These are phyloP conservation scores for Pipra filicauda DNA, from an alignment of 2,113 vertebrate genomes.

Conservation along the genomic window DNA sequence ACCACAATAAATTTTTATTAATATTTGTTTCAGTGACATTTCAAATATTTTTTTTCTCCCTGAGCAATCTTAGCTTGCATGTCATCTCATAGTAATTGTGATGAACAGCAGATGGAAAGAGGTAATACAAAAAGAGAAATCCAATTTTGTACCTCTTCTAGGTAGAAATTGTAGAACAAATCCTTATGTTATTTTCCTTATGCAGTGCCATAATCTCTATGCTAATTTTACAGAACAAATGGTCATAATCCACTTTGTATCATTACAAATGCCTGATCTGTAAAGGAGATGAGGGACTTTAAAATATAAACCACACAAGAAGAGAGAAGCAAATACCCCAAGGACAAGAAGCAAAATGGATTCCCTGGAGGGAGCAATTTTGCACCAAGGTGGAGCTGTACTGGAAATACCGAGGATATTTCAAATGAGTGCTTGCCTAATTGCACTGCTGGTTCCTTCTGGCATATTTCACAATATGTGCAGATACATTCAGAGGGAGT, in stretches of 20 bases:
- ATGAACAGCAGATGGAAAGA: background rate
- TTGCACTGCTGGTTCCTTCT: background rate
- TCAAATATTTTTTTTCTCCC: background rate
- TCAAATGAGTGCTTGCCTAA: background rate
- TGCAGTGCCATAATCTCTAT: background rate
- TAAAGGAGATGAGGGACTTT: background rate
- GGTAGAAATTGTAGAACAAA: background rate
- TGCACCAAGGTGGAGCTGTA: background rate
- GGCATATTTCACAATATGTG: background rate
- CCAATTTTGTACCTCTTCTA: background rate
- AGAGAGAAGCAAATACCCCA: background rate
- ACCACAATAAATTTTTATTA: background rate
- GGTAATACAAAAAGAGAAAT: background rate
- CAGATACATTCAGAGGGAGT: background rate
- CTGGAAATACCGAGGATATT: background rate
- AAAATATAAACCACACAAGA: background rate
- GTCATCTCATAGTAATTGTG: background rate
- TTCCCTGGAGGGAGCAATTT: background rate
- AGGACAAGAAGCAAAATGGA: background rate
- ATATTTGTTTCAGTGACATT: background rate
- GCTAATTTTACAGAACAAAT: background rate
- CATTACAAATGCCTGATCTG: background rate
- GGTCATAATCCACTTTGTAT: background rate
- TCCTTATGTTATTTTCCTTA: background rate
- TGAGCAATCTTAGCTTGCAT: background rate